Base-by-base conservation (phyloP, 2,888 invertebrate genomes). In the Isoperla grammatica region DNA sequence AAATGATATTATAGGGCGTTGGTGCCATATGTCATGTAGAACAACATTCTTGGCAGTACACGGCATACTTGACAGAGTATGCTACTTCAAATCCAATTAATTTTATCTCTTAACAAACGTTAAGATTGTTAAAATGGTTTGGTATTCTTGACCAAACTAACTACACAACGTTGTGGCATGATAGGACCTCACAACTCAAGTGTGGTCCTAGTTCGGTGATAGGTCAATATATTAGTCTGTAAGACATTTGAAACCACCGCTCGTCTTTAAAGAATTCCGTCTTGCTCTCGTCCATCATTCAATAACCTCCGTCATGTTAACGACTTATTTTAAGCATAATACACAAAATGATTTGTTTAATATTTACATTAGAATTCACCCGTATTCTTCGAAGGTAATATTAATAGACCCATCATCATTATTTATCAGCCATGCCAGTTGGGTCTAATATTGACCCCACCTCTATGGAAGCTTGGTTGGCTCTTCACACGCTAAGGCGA, bases 301-400 rank as follows among this genome's bases (percentile, higher is more conserved):
- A 40, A 9, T 6, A 11, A 40, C 5, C 40, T 4, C n/a, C 40
- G 11, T 4, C 40, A 12, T 40, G 40, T 12, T 40, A 40, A 13
- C 40, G 40, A 12, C 15, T 13, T 12, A 40, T 13, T 40, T 5
- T 12, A 4, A 6, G 11, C 40, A 40, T 40, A 12, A 11, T 15
- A 45, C 17, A 15, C 17, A 45, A 45, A 3, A 40, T 5, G n/a
- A 45, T 45, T 45, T 45, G 45, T 45, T 45, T 45, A 17, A 45
- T 45, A 45, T 45, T 45, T 15, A 45, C 45, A 45, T 45, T 45
- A 15, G 45, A 45, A 45, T 45, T 45, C 45, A 8, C 45, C 45
- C 45, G 13, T 8, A 45, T 45, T n/a, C 45, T 17, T 45, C 15
- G n/a, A 13, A 13, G 15, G 15, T 45, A 45, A 45, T 45, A 45